phyloP scores from a whole-genome alignment of 2,797 vertebrate genomes.

The Gila robusta region DNA sequence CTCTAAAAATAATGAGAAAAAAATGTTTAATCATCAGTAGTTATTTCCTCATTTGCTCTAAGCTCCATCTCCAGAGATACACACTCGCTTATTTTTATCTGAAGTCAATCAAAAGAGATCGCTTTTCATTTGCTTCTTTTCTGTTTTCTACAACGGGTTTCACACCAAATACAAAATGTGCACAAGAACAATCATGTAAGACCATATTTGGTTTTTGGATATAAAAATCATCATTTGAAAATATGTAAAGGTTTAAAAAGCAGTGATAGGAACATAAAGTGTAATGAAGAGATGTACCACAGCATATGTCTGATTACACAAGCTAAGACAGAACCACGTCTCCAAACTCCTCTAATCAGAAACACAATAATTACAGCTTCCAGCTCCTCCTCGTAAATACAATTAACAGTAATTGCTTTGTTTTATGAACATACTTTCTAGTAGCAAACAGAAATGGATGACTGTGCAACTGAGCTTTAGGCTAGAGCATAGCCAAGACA shows the following conservation, averaged over 20 bases:
- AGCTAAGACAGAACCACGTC: constrained; percentile 1
- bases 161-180: background rate
- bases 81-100: background rate
- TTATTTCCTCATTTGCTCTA: background rate
- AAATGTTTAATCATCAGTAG: constrained; percentile 27
- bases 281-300: constrained; percentile 5
- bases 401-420: constrained; percentile 76
- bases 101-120: background rate
- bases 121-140: background rate
- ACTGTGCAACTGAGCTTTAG: constrained; percentile 63
- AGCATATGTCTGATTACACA: constrained; percentile 17
- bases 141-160: background rate
- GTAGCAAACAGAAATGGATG: constrained; percentile 66
- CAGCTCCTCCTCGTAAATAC: constrained; percentile 68
- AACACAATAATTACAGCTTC: constrained; percentile 70
- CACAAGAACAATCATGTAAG: background rate
- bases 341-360: constrained; percentile 45
- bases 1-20: constrained; percentile 76
- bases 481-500: background rate
- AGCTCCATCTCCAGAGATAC: constrained; percentile 16
- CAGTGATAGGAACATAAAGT: background rate
- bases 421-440: constrained; percentile 68
- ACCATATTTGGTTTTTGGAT: background rate
- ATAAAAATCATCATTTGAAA: constrained; percentile 15
- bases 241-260: constrained; percentile 26